Percentiles rank a stretch among this genome's conserved stretches.
phyloP scores from a whole-genome alignment of 2,888 invertebrate species.

The Xestia rhomboidea region DNA sequence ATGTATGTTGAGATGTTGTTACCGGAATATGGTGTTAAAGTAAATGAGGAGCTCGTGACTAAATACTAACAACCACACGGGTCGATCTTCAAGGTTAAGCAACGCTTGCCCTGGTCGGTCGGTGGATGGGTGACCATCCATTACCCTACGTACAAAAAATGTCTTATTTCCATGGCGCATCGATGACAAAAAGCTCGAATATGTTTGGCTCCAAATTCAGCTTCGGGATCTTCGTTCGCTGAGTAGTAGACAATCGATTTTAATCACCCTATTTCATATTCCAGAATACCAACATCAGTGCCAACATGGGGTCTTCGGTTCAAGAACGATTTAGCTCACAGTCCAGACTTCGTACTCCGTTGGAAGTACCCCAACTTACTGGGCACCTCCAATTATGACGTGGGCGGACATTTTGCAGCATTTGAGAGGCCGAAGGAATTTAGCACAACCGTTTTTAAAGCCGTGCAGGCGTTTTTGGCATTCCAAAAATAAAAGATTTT shows the following conservation, averaged over 20 bases:
- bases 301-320: constrained; percentile 94
- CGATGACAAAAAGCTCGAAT: neutral
- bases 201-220: neutral
- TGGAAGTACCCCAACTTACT: constrained; percentile 92
- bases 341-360: constrained; percentile 91
- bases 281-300: constrained; percentile 92
- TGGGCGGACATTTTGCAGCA: constrained; percentile 96
- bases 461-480: constrained; percentile 76
- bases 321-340: constrained; percentile 92
- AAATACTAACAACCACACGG: neutral
- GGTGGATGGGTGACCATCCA: neutral
- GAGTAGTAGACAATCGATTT: neutral
- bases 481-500: constrained; percentile 51
- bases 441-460: constrained; percentile 92
- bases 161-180: no score
- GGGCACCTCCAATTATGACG: constrained; percentile 91
- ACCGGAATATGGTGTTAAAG: neutral
- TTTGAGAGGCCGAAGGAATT: constrained; percentile 94
- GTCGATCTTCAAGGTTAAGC: neutral
- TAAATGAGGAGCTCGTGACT: neutral
- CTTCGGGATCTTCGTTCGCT: neutral
- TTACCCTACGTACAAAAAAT: no score
- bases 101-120: neutral
- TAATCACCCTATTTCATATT: constrained; percentile 8
- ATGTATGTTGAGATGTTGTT: neutral